A percentile compares a stretch with the other conserved stretches of the same genome.
phyloP scores from a whole-genome alignment of 2,888 invertebrate genomes.

The Tenthredo notha region DNA sequence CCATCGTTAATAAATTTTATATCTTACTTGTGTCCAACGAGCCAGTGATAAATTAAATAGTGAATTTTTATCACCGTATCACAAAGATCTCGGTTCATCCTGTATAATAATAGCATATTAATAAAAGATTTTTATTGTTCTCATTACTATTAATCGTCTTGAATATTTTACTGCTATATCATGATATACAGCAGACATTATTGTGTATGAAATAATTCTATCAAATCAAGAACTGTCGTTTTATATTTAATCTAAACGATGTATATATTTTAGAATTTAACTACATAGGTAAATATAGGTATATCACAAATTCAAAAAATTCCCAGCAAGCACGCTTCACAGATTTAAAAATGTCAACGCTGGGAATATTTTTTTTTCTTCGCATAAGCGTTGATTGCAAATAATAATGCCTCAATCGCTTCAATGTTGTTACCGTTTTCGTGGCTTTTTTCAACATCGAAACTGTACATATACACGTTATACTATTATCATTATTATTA shows the following conservation, averaged over 20 bases:
- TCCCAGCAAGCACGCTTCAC: background rate
- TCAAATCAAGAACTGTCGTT: slow-evolving; percentile 37
- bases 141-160: slow-evolving; percentile 22
- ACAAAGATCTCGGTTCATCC: slow-evolving; percentile 1
- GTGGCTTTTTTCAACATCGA: slow-evolving; percentile 51
- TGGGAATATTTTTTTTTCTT: slow-evolving; percentile 18
- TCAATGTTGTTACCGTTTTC: slow-evolving; percentile 43
- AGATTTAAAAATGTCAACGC: background rate
- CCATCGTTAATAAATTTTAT: background rate
- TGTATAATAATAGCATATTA: slow-evolving; percentile 21
- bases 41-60: background rate
- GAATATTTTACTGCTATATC: slow-evolving; percentile 38
- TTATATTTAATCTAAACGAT: slow-evolving; percentile 23
- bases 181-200: slow-evolving; percentile 7
- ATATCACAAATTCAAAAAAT: background rate
- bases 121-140: slow-evolving; percentile 29
- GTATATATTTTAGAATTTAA: slow-evolving; percentile 17
- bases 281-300: background rate
- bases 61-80: background rate
- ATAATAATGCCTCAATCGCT: slow-evolving; percentile 11
- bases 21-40: background rate
- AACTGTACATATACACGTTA: slow-evolving; percentile 47
- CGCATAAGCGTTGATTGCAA: background rate
- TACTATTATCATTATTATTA: slow-evolving; percentile 39
- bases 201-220: slow-evolving; percentile 6